phyloP scores from a whole-genome alignment of 2,888 invertebrate genomes.

The Parnassius orleans region DNA sequence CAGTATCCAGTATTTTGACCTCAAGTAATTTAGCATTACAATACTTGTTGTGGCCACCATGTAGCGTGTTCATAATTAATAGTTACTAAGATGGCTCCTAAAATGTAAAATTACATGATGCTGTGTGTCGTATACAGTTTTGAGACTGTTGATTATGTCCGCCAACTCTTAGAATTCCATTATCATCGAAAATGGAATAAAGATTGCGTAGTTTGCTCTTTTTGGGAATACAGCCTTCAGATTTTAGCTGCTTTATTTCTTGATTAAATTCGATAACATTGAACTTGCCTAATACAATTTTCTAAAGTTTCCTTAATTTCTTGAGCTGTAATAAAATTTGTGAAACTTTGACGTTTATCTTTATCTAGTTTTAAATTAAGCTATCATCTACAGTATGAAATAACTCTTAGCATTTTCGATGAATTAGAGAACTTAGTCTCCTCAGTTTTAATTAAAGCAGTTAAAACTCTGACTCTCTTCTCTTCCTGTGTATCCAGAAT shows the following conservation, averaged over 20 bases:
- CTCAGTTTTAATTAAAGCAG: not conserved
- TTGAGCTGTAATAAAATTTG: conserved; percentile 5
- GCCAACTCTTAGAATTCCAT: no score
- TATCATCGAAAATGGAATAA: not conserved
- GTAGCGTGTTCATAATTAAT: not conserved
- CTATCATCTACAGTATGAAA: conserved; percentile 14
- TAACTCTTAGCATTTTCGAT: conserved; percentile 13
- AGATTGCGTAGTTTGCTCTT: not conserved
- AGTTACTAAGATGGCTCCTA: not conserved
- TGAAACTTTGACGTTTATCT: not conserved
- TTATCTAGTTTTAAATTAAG: conserved; percentile 16
- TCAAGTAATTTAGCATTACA: not conserved
- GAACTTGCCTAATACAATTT: not conserved
- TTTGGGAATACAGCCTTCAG: not conserved
- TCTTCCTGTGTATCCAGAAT: conserved; percentile 1
- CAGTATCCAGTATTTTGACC: not conserved
- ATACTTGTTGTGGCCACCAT: not conserved
- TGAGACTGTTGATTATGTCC: not conserved
- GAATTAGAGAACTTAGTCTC: conserved; percentile 12
- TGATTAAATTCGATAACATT: not conserved
- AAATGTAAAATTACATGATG: not conserved
- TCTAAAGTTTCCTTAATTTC: not conserved
- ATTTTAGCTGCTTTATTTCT: not conserved
- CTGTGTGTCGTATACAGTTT: not conserved
- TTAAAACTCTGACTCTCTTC: not conserved